Conservation (phyloP, 1,140 invertebrate species). For the Monomorium pharaonis region DNA sequence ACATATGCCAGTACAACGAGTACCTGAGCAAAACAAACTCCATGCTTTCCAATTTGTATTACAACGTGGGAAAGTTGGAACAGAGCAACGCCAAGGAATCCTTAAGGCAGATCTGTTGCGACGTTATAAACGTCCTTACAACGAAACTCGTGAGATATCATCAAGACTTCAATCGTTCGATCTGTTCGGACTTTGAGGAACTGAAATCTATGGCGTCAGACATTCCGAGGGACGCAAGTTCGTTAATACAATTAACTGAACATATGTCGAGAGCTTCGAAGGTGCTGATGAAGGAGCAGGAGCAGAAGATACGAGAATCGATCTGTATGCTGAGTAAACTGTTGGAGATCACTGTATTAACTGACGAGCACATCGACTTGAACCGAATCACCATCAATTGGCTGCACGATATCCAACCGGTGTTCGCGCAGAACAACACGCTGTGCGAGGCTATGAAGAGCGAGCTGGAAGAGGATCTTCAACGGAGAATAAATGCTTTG, state of each 20-base stretch:
- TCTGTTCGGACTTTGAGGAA: constrained; percentile 78
- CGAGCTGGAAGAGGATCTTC: constrained; percentile 87
- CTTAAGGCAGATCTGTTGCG: constrained; percentile 71
- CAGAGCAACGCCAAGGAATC: constrained; percentile 74
- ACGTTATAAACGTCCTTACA: constrained; percentile 73
- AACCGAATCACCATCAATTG: constrained; percentile 84
- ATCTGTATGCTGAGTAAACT: constrained; percentile 81
- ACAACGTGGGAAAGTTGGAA: constrained; percentile 75
- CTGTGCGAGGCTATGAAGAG: constrained; percentile 88
- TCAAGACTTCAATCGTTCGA: constrained; percentile 74
- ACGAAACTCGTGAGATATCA: constrained; percentile 75
- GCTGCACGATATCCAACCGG: constrained; percentile 83
- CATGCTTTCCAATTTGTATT: constrained; percentile 76
- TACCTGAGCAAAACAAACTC: constrained; percentile 73
- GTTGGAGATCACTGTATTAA: constrained; percentile 82
- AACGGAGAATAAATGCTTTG: constrained; percentile 86
- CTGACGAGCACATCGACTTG: constrained; percentile 81
- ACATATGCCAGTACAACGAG: constrained; percentile 76
- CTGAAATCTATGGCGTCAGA: constrained; percentile 77
- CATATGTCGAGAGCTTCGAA: constrained; percentile 83
- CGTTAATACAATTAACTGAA: constrained; percentile 84
- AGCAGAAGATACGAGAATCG: constrained; percentile 78
- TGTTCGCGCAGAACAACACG: constrained; percentile 84
- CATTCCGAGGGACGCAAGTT: constrained; percentile 84
- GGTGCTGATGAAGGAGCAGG: constrained; percentile 78